Percentiles rank a stretch among this genome's conserved stretches.
Evolutionary conservation across 2,797 vertebrate species (phyloP).

Genomic region (Anguilla obscura): DNA sequence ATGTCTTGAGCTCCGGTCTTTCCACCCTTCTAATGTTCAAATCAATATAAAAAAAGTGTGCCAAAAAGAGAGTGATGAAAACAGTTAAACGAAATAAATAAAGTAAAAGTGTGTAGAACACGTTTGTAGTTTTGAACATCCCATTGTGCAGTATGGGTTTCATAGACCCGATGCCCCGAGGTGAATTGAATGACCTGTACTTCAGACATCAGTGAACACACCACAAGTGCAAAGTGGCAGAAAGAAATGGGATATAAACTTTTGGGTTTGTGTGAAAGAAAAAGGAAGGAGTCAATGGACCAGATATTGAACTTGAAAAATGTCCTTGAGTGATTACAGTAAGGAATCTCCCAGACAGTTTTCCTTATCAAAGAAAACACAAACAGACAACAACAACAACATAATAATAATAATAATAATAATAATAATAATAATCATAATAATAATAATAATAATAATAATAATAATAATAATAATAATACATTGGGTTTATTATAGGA

Average conservation of each 20-base stretch:
- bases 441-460: no score
- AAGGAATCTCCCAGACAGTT: background rate
- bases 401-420: background rate
- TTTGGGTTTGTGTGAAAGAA: background rate
- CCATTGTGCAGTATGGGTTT: background rate
- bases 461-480: no score
- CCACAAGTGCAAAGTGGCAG: background rate
- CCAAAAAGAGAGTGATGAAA: background rate
- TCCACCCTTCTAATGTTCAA: background rate
- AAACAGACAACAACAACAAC: background rate
- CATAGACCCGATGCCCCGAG: background rate
- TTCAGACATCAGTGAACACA: background rate
- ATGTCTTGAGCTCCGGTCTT: background rate
- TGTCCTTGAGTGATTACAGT: conserved; percentile 1
- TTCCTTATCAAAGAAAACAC: background rate
- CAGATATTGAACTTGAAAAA: conserved; percentile 14
- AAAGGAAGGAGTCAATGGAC: background rate
- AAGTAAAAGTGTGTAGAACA: background rate
- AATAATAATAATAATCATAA: no score
- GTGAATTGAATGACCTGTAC: conserved; percentile 3
- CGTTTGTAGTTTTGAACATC: background rate
- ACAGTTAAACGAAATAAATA: background rate
- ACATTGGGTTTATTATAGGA: background rate
- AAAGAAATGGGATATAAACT: background rate
- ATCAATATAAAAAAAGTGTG: background rate